Base-by-base conservation (phyloP, 2,113 vertebrate genomes). In the Rhodinocichla rosea region DNA sequence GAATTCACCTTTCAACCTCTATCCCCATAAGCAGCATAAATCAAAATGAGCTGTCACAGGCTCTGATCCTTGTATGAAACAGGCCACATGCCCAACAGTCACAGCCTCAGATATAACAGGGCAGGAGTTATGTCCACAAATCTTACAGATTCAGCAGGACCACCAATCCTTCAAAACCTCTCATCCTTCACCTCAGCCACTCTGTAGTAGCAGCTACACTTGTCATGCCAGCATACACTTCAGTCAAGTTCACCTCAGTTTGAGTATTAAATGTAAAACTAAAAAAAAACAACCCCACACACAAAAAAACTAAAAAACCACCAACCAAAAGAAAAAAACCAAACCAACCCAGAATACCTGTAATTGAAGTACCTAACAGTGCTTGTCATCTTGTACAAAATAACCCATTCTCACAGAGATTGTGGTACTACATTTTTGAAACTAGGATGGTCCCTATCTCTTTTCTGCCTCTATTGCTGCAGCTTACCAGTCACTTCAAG, bases 391-490 rank as follows among this genome's bases (percentile, higher is more conserved):
- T 75, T 76, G 10, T 23, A 50, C 20, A 50, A 82, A 49, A 62
- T 30, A 65, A 60, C 8, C 7, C 6, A 6, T 39, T 76, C 27
- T 56, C 32, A 32, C 0, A 83, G 27, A 74, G 21, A 42, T 8
- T 2, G 1, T 15, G 17, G 19, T 40, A 26, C 7, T 40, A 16
- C 7, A 11, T 11, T 93, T 59, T 52, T 55, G 11, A 59, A 85
- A 45, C 3, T 5, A 35, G 24, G 3, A 11, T 18, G 8, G n/a
- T 45, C 4, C 5, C 4, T 24, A 0, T 40, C 30, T 60, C 32
- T 47, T 24, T 26, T 42, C 17, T 55, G 8, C 45, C 32, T 49
- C 28, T 35, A 17, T 11, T 42, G 15, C 12, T 75, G 20, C n/a
- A 74, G 28, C 7, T 75, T 21, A 53, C 35, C 18, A 32, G 5